Base-by-base conservation (phyloP, 64 coral and sea anemone species). In the Catalaphyllia jardinei region DNA sequence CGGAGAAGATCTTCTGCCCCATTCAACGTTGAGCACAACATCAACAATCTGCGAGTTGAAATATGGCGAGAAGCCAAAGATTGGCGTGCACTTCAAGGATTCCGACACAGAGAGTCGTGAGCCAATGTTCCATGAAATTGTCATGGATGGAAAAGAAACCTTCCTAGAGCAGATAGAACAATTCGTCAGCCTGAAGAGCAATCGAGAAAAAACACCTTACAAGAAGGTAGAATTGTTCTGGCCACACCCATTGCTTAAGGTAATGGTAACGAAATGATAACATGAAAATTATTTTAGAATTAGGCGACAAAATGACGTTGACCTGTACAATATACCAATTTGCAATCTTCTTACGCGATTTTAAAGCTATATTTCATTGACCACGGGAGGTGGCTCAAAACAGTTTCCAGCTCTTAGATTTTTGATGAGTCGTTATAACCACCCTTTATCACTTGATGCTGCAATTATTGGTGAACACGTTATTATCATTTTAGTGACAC, bases 171-270 rank as follows among this genome's bases (percentile, higher is more conserved):
- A 89, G 77, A 78, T 89, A 7, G n/a, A 18, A 17, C 0, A 9
- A 24, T 89, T 75, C 27, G 75, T 89, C 6, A 20, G 67, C 4
- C 15, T 33, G 0, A 77, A 52, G 33, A 52, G 14, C 9, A 55
- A 89, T 14, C 24, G 87, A 55, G 87, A 79, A 30, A 49, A 78
- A 65, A 31, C 83, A 2, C n/a, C 27, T 0, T 89, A 78, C 77
- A 77, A 89, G 64, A 89, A 89, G 62, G 62, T 89, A 24, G 87
- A 89, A 33, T 12, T 89, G 24, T 78, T 78, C 35, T 89, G 60
- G 74, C 87, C 87, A 42, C 74, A 89, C 13, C 52, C 28, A 8
- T 79, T 89, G 74, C 20, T 89, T 2, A 28, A 89, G 87, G 87
- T 89, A 67, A 67, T 20, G 42, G 42, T 5, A 46, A 46, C 42